A percentile compares a stretch with the other conserved stretches of the same genome.
Conservation (phyloP, 2,113 vertebrate species). For the Litocranius walleri region DNA sequence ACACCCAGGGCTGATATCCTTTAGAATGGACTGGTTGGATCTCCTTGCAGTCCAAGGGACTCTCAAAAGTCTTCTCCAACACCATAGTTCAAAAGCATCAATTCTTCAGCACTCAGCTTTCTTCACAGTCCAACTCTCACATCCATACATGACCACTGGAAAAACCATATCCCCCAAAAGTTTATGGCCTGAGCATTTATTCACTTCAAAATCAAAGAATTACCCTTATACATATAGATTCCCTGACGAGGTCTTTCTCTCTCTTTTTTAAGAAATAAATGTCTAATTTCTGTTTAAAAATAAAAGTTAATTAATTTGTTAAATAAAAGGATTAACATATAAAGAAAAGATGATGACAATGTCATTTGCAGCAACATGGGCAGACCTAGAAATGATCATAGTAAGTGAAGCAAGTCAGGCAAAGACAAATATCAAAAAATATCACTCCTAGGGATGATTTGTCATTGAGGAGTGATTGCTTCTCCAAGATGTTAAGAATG, state of each 20-base stretch:
- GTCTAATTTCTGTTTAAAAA: background rate
- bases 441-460: background rate
- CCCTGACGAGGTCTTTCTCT: accelerated
- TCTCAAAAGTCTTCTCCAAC: too few species aligned
- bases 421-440: background rate
- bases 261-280: background rate
- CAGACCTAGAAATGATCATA: background rate
- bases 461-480: background rate
- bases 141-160: too few species aligned
- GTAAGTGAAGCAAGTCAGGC: background rate
- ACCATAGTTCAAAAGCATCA: too few species aligned
- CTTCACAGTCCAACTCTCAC: too few species aligned
- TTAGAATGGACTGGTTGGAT: too few species aligned
- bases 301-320: background rate
- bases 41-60: too few species aligned
- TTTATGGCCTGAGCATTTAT: background rate
- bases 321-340: background rate
- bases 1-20: too few species aligned
- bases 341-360: background rate
- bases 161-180: background rate
- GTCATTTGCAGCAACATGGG: background rate
- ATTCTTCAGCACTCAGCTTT: too few species aligned
- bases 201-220: background rate
- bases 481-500: background rate
- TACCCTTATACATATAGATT: background rate